phyloP scores from a whole-genome alignment of 1,140 invertebrate species.

The Thaumetopoea pityocampa region DNA sequence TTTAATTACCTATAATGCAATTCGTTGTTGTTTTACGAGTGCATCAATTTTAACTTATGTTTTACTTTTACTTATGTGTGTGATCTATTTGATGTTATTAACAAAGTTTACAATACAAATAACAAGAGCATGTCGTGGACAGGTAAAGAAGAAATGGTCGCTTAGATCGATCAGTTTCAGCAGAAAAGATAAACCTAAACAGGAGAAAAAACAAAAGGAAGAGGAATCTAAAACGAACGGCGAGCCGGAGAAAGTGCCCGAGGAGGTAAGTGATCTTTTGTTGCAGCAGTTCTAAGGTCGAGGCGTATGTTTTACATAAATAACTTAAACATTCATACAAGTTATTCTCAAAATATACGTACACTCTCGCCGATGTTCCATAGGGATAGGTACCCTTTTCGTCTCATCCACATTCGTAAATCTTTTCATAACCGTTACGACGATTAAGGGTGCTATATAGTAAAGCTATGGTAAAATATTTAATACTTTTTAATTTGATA shows the following conservation, averaged over 20 bases:
- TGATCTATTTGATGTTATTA: constrained; percentile 1
- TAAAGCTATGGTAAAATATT: too few species aligned
- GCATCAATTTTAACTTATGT: constrained; percentile 6
- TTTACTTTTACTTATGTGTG: constrained; percentile 6
- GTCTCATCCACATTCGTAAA: too few species aligned
- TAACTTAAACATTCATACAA: too few species aligned
- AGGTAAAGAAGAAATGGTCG: constrained; percentile 90
- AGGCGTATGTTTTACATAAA: constrained; percentile 23
- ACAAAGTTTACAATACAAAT: too few species aligned
- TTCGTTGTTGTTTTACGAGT: too few species aligned
- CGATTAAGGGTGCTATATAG: too few species aligned
- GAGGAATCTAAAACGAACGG: constrained; percentile 72
- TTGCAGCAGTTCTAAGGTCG: constrained; percentile 1
- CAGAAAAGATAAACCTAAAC: constrained; percentile 90
- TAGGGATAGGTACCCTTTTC: too few species aligned
- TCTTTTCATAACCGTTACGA: too few species aligned
- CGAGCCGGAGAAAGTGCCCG: constrained; percentile 72
- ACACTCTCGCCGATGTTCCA: too few species aligned
- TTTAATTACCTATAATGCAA: too few species aligned
- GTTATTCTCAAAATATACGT: too few species aligned
- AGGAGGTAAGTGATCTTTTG: constrained; percentile 59
- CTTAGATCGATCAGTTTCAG: constrained; percentile 89
- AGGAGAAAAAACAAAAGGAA: constrained; percentile 79
- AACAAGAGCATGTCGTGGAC: constrained; percentile 33
- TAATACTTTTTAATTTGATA: too few species aligned